These are phyloP conservation scores for Melanaphis sacchari DNA, from an alignment of 1,140 invertebrate genomes.

Conservation along the genomic window DNA sequence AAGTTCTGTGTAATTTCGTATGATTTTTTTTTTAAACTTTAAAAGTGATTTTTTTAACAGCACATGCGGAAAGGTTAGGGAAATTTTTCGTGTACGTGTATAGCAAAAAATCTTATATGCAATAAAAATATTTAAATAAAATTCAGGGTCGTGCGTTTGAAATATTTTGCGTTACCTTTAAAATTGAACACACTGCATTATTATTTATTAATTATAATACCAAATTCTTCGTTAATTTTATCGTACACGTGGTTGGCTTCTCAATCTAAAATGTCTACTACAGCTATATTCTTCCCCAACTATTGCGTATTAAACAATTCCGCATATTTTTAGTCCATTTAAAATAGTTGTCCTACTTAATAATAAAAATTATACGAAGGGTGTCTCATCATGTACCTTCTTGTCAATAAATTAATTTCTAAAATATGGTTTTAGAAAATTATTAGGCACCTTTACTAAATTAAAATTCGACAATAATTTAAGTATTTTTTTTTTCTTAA, in stretches of 20 bases:
- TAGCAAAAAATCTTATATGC: too few relatives aligned
- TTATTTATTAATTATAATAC: too few relatives aligned
- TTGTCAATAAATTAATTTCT: background rate
- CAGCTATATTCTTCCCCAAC: background rate
- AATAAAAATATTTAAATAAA: too few relatives aligned
- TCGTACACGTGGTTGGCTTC: background rate
- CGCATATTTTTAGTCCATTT: background rate
- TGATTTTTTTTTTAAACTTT: too few relatives aligned
- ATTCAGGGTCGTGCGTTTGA: too few relatives aligned
- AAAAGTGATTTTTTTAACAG: too few relatives aligned
- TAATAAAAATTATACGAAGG: background rate
- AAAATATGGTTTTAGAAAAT: background rate
- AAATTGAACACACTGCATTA: too few relatives aligned
- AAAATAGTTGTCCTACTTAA: background rate
- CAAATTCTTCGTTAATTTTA: background rate
- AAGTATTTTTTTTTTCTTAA: too few relatives aligned
- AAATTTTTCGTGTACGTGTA: too few relatives aligned
- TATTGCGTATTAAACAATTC: background rate
- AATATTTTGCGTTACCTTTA: too few relatives aligned
- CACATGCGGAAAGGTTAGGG: too few relatives aligned
- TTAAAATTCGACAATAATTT: background rate
- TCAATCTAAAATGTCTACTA: background rate
- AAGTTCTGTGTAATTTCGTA: too few relatives aligned
- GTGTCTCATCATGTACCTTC: background rate
- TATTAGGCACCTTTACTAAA: background rate